Evolutionary conservation across 1,140 invertebrate species (phyloP).

Genomic region (Goniozus legneri): DNA sequence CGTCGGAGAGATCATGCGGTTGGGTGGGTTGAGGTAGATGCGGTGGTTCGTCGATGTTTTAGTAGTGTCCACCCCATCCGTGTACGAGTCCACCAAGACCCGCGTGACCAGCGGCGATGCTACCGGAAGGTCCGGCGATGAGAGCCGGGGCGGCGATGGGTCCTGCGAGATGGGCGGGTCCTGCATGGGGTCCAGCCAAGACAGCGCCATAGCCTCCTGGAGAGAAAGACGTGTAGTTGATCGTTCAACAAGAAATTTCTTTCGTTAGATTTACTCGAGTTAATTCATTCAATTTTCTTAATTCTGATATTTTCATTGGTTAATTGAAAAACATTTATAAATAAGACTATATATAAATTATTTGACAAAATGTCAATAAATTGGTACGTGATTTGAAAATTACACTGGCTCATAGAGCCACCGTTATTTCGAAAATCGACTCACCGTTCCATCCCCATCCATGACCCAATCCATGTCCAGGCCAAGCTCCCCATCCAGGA

Average conservation of each 20-base stretch:
- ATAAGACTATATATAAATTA: too few relatives aligned
- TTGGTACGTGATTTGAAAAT: too few relatives aligned
- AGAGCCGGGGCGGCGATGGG: conserved; percentile 42
- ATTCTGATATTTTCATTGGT: too few relatives aligned
- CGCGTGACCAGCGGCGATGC: conserved; percentile 38
- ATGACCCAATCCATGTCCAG: conserved; percentile 5
- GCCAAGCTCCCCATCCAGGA: conserved; percentile 1
- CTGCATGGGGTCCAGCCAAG: conserved; percentile 39
- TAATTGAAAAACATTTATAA: too few relatives aligned
- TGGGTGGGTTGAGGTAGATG: conserved; percentile 2
- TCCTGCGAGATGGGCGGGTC: conserved; percentile 41
- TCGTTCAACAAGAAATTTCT: too few relatives aligned
- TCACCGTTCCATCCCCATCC: conserved; percentile 7
- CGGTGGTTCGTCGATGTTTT: conserved; percentile 11
- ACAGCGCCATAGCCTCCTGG: conserved; percentile 34
- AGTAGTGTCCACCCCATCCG: conserved; percentile 27
- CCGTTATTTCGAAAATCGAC: too few relatives aligned
- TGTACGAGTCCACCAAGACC: conserved; percentile 34
- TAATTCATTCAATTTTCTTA: too few relatives aligned
- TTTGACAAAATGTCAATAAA: too few relatives aligned
- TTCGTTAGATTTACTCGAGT: too few relatives aligned
- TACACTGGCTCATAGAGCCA: too few relatives aligned
- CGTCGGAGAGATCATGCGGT: conserved; percentile 32
- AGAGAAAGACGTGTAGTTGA: too few relatives aligned
- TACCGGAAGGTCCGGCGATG: conserved; percentile 48